Percentiles rank a stretch among this genome's conserved stretches.
phyloP scores from a whole-genome alignment of 2,888 invertebrate species.

The Nymphalis urticae region DNA sequence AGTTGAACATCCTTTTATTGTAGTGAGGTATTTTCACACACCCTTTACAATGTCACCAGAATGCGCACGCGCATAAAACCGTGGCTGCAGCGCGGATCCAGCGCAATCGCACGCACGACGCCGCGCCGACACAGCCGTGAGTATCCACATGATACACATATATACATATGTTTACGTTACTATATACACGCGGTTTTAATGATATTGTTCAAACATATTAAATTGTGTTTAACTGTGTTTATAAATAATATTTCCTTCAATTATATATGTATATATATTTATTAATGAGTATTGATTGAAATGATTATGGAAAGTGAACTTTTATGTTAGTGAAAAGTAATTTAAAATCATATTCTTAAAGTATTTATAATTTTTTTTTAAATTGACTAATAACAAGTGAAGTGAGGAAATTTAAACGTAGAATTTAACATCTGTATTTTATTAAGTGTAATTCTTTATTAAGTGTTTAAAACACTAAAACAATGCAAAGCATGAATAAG shows the following conservation, averaged over 20 bases:
- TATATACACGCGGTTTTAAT: not conserved
- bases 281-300: not conserved
- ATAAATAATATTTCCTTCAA: conserved; percentile 1
- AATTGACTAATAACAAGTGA: too few species aligned
- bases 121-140: conserved; percentile 62
- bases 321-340: not conserved
- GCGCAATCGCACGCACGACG: conserved; percentile 66
- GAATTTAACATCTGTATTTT: too few species aligned
- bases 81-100: conserved; percentile 49
- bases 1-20: not conserved
- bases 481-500: too few species aligned
- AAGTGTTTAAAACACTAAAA: too few species aligned
- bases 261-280: not conserved
- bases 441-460: too few species aligned
- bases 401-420: too few species aligned
- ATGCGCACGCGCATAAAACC: conserved; percentile 68
- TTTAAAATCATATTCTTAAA: too few species aligned
- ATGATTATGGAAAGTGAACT: not conserved
- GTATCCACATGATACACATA: conserved; percentile 46
- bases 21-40: conserved; percentile 46
- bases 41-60: conserved; percentile 54
- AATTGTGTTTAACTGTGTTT: conserved; percentile 4
- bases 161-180: not conserved
- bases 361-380: too few species aligned
- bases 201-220: conserved; percentile 2